A percentile compares a stretch with the other conserved stretches of the same genome.
phyloP scores from a whole-genome alignment of 2,113 vertebrate species.

The Petaurus breviceps region DNA sequence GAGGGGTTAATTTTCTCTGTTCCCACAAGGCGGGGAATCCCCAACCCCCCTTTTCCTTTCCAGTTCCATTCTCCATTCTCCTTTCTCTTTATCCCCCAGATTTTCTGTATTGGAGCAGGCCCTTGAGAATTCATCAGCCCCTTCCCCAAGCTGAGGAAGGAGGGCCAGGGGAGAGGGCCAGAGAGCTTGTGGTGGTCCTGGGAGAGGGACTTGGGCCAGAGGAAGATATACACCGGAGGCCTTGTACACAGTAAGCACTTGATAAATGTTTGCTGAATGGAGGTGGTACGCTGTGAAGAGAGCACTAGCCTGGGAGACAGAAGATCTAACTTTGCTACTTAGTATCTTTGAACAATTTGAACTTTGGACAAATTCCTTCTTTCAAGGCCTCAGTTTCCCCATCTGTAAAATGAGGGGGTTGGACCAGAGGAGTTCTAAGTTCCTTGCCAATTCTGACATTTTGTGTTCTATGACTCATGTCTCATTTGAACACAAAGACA shows the following conservation, averaged over 20 bases:
- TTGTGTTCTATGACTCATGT: neutral
- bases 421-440: neutral
- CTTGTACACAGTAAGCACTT: neutral
- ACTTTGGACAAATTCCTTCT: neutral
- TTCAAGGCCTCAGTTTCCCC: neutral
- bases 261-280: neutral
- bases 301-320: neutral
- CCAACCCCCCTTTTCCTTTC: conserved; percentile 38
- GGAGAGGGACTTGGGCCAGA: neutral
- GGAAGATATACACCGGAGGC: neutral
- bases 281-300: neutral
- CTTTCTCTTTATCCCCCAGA: conserved; percentile 68
- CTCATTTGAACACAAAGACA: neutral
- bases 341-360: neutral
- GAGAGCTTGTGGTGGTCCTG: neutral
- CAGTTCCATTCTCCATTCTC: conserved; percentile 71
- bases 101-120: conserved; percentile 76
- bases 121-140: conserved; percentile 69
- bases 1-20: conserved; percentile 61
- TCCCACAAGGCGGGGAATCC: conserved; percentile 78
- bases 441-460: neutral
- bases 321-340: neutral
- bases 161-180: neutral
- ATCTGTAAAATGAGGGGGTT: neutral
- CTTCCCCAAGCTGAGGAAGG: conserved; percentile 47